Conservation (phyloP, 2,888 invertebrate genomes). For the Tromatobia lineatoria region DNA sequence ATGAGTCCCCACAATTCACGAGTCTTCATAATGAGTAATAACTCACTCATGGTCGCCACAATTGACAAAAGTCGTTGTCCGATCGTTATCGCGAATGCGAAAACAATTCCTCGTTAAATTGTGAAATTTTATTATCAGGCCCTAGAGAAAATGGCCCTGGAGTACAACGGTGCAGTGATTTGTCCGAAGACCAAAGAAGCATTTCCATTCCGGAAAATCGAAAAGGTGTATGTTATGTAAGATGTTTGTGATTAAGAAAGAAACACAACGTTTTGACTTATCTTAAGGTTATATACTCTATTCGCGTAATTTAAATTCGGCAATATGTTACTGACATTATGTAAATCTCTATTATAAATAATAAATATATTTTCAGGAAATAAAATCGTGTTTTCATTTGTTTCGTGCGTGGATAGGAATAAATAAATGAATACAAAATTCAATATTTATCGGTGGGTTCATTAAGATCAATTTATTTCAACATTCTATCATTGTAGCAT, state of each 20-base stretch:
- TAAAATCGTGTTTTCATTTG: constrained; percentile 24
- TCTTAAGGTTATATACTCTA: constrained; percentile 58
- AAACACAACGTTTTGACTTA: constrained; percentile 61
- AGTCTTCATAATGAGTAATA: no score
- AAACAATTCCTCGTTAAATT: neutral
- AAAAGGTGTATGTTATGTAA: constrained; percentile 99
- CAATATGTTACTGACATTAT: constrained; percentile 63
- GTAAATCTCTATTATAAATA: constrained; percentile 68
- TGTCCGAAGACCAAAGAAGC: constrained; percentile 98
- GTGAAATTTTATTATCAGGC: constrained; percentile 88
- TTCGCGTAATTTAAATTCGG: constrained; percentile 60
- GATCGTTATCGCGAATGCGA: neutral
- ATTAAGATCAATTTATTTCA: constrained; percentile 65
- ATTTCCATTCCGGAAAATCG: constrained; percentile 95
- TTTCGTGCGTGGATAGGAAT: neutral
- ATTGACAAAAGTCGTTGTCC: no score
- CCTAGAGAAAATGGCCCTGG: constrained; percentile 94
- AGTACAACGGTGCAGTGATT: constrained; percentile 96
- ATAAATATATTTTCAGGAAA: constrained; percentile 71
- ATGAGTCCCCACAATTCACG: no score
- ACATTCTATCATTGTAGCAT: constrained; percentile 64
- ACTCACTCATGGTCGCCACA: no score
- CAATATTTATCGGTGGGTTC: constrained; percentile 61
- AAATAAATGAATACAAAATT: neutral
- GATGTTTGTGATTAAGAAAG: constrained; percentile 65